These are phyloP conservation scores for Hiodon alosoides DNA, from an alignment of 2,113 vertebrate species.

Conservation along the genomic window DNA sequence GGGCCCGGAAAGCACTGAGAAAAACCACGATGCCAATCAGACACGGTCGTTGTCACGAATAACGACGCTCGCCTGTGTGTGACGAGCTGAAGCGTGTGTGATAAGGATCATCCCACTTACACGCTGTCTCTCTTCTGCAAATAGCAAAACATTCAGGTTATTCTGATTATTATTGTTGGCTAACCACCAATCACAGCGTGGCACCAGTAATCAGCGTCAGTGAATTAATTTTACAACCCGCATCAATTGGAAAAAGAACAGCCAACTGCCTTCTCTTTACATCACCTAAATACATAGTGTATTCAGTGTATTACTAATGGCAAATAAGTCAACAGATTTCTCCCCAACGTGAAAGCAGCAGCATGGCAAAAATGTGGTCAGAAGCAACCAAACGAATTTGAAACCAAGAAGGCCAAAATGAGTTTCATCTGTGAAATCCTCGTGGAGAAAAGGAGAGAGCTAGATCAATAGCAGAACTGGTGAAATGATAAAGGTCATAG, in stretches of 20 bases:
- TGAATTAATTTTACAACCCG: too few relatives aligned
- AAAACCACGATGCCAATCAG: too few relatives aligned
- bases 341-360: not conserved
- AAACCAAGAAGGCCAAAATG: slow-evolving; percentile 13
- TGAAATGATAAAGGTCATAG: not conserved
- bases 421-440: slow-evolving; percentile 8
- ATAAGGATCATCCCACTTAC: too few relatives aligned
- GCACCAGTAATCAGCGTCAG: too few relatives aligned
- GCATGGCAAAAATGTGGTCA: not conserved
- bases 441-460: slow-evolving; percentile 9
- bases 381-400: slow-evolving; percentile 24
- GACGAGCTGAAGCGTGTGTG: too few relatives aligned
- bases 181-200: too few relatives aligned
- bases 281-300: not conserved
- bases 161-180: too few relatives aligned
- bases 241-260: not conserved
- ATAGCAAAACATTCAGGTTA: too few relatives aligned
- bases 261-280: not conserved
- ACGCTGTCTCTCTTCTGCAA: too few relatives aligned
- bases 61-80: too few relatives aligned
- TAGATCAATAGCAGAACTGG: slow-evolving; percentile 25
- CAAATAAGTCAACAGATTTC: not conserved
- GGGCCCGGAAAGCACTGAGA: too few relatives aligned
- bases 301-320: not conserved
- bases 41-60: too few relatives aligned